These are phyloP conservation scores for Rhopalosiphum padi DNA, from an alignment of 1,140 invertebrate genomes.

Conservation along the genomic window DNA sequence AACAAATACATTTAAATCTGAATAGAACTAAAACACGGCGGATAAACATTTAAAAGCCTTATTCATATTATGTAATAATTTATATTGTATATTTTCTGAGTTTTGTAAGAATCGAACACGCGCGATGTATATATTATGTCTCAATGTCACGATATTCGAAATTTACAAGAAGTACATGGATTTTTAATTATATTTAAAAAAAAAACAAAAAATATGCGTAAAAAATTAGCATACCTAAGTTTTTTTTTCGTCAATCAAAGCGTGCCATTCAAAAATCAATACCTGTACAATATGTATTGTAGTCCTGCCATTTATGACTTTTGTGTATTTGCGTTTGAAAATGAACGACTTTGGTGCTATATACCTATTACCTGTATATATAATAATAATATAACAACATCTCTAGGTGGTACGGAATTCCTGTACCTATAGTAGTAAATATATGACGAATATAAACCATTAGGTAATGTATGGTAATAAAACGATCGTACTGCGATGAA, in stretches of 20 bases:
- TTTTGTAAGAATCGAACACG: not conserved
- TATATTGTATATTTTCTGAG: not conserved
- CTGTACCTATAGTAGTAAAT: not conserved
- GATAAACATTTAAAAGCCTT: not conserved
- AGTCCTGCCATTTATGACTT: not conserved
- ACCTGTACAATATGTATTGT: not conserved
- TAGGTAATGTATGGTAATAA: not conserved
- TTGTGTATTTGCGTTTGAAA: not conserved
- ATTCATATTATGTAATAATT: not conserved
- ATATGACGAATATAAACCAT: not conserved
- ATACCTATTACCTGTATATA: not conserved
- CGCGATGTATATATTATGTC: not conserved
- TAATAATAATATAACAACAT: not conserved
- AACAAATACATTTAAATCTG: not conserved
- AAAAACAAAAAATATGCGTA: not conserved
- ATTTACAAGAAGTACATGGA: not conserved
- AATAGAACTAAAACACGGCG: not conserved
- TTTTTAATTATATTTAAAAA: not conserved
- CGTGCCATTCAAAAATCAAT: slow-evolving; percentile 17
- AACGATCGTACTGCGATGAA: not conserved
- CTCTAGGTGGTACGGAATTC: not conserved
- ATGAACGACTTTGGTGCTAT: not conserved
- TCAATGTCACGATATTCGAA: slow-evolving; percentile 14
- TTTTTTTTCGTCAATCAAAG: not conserved
- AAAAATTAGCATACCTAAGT: not conserved